Evolutionary conservation across 2,888 invertebrate species (phyloP), one percentile per base, ranked within the genome.

Genomic region (Caradrina clavipalpis): DNA sequence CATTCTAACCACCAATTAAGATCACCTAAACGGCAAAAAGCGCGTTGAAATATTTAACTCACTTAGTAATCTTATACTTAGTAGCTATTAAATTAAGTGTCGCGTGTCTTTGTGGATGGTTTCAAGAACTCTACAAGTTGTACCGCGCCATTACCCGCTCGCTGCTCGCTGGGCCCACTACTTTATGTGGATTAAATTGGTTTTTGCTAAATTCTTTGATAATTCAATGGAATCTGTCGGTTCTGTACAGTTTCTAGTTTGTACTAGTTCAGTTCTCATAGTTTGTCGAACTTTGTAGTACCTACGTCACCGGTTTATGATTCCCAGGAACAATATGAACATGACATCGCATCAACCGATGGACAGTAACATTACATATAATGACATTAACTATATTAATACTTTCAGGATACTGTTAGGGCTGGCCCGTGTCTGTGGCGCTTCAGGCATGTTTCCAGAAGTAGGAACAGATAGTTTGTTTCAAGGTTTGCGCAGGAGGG

Each of bases 1-100:
- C 83, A 83, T 84, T 81, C 76, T 79, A 72, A 76, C 73, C 69
- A 77, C 73, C 70, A 73, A 76, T 81, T 84, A 84, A 69, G 71
- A 79, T 68, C 73, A 64, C 63, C 73, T 80, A 80, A 78, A 69
- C 69, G 57, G 81, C 81, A 84, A 84, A 81, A 84, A 84, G 51
- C 64, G 67, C 79, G 60, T 69, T 68, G 55, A 82, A 84, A 69
- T 57, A 81, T 78, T 72, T 73, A 73, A 76, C 57, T 76, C 66
- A 64, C 73, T 75, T 72, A 78, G 75, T 84, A 76, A 80, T 83
- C 76, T 61, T 84, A 78, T 78, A 78, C 81, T 82, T 70, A 72
- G 81, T 81, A 69, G 21, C 84, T 78, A 83, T 81, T 77, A 84
- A 68, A 77, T 78, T 67, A 84, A 81, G 78, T 82, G 81, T 82